Evolutionary conservation across 2,888 invertebrate genomes (phyloP).

Genomic region (Ochropleura leucogaster): DNA sequence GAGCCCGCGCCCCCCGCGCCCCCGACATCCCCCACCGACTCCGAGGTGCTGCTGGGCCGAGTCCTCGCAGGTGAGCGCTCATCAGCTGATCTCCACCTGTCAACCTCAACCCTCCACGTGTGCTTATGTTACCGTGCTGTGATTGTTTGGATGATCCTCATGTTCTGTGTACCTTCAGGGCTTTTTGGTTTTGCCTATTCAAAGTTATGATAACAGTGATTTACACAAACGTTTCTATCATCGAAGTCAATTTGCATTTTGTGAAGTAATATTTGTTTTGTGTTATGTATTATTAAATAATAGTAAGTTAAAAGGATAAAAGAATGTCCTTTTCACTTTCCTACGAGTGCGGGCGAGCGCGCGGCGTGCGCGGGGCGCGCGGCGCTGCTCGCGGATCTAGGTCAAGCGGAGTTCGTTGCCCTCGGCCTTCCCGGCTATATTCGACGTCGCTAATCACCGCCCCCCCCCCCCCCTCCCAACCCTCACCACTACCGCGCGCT

Average conservation of each 20-base stretch:
- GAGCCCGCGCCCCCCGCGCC: conserved; percentile 71
- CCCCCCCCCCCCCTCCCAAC: conserved; percentile 49
- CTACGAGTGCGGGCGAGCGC: conserved; percentile 70
- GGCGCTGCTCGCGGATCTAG: conserved; percentile 81
- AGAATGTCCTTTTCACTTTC: conserved; percentile 88
- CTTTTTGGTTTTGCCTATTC: conserved; percentile 54
- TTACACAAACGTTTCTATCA: conserved; percentile 29
- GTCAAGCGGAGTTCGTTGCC: conserved; percentile 90
- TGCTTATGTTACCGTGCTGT: conserved; percentile 64
- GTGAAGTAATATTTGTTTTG: conserved; percentile 41
- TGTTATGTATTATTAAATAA: conserved; percentile 48
- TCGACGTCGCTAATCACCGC: conserved; percentile 88
- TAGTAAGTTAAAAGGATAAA: conserved; percentile 63
- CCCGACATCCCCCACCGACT: conserved; percentile 76
- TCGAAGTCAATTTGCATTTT: conserved; percentile 24
- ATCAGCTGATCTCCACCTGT: conserved; percentile 78
- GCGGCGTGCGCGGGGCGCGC: conserved; percentile 66
- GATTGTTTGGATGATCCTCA: conserved; percentile 62
- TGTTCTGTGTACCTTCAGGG: conserved; percentile 41
- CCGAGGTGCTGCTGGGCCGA: conserved; percentile 86
- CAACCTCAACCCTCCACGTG: conserved; percentile 54
- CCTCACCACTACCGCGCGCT: conserved; percentile 43
- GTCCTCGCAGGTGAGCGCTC: conserved; percentile 86
- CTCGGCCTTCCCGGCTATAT: conserved; percentile 91
- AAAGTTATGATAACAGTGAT: conserved; percentile 51